Evolutionary conservation across 2,113 vertebrate genomes (phyloP).

Genomic region (Callithrix jacchus): DNA sequence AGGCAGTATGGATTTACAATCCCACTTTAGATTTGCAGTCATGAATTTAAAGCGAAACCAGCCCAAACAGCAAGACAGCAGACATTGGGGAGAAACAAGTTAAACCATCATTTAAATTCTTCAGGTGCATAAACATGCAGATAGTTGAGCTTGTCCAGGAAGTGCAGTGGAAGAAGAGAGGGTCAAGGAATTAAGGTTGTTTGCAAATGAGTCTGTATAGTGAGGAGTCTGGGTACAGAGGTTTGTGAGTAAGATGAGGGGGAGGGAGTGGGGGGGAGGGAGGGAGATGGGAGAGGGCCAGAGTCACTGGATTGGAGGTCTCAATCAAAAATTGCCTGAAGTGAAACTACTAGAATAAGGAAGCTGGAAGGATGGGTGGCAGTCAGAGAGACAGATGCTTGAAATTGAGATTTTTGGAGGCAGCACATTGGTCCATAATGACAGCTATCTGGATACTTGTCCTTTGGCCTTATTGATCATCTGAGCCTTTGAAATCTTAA

Average conservation of each 20-base stretch:
- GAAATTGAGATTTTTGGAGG: background rate
- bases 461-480: background rate
- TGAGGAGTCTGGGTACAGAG: background rate
- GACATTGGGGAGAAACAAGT: background rate
- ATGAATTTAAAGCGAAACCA: conserved; percentile 15
- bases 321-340: background rate
- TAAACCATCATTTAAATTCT: background rate
- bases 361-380: background rate
- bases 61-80: background rate
- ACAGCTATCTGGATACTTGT: background rate
- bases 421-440: background rate
- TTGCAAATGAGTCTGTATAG: background rate
- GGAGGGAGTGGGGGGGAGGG: background rate
- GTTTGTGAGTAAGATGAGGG: background rate
- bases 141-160: background rate
- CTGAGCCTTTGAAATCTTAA: conserved; percentile 46
- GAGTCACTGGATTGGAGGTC: background rate
- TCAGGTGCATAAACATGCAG: background rate
- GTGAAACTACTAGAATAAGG: background rate
- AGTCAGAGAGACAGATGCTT: background rate
- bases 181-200: background rate
- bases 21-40: background rate
- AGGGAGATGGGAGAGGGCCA: too few relatives aligned
- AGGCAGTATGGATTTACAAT: background rate
- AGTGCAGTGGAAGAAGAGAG: background rate